Evolutionary conservation across 2,797 vertebrate genomes (phyloP), one percentile per base, ranked within the genome.

Genomic region (Hybognathus amarus): DNA sequence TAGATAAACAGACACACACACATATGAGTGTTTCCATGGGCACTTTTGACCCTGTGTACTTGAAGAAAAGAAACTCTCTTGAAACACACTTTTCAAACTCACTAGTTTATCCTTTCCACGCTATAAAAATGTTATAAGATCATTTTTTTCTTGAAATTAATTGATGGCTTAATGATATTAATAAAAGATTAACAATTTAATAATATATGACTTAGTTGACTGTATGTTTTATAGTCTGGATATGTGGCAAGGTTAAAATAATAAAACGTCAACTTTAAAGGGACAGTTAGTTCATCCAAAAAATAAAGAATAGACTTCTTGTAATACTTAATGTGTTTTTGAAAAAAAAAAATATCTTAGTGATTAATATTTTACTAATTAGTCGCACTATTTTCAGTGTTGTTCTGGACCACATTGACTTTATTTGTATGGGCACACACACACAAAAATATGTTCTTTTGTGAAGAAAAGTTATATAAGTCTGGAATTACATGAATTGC

Each of bases 1-100:
- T 15, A 75, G 59, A 82, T 82, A 27, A 64, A 82, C 56, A 71
- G 24, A 33, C 52, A 40, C 11, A 59, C 7, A 45, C 22, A 2
- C n/a, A 2, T 27, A 11, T 3, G 0, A 36, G 27, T 52, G 38
- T n/a, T 50, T 67, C 27, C 54, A 18, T 56, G 33, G n/a, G 27
- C 17, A 40, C 36, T 69, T 69, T 56, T 79, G 47, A 56, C 30
- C 64, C 22, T 67, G 64, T n/a, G 12, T 33, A 27, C 38, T 77
- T 69, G 24, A 45, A 27, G 40, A 52, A 52, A 52, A 73, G 22
- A 22, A 52, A 22, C 69, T 71, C 24, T 30, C 5, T 59, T 47
- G 10, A 71, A 18, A 18, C 15, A 18, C 9, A 18, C 27, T 33
- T 73, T 70, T 73, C 18, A 52, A 33, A 52, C 70, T 73, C 2